A percentile compares a stretch with the other conserved stretches of the same genome.
Conservation (phyloP, 2,113 vertebrate species). For the Melanocharis versteri region DNA sequence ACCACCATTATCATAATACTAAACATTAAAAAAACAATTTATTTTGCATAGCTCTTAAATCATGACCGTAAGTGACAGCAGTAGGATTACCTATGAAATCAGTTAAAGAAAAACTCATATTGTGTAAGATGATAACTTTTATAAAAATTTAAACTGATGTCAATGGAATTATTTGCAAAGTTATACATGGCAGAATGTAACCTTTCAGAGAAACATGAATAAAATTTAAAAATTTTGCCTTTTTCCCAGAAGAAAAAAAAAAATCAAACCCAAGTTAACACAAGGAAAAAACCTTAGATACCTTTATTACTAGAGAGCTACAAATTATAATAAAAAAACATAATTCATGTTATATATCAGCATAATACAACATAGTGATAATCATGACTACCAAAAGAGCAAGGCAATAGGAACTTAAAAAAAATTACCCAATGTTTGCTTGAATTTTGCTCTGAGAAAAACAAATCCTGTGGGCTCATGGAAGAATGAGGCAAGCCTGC, state of each 20-base stretch:
- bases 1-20: not conserved
- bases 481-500: not conserved
- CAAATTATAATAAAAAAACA: not conserved
- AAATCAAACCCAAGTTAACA: not conserved
- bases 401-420: not conserved
- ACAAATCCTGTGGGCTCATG: not conserved
- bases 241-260: not conserved
- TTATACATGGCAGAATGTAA: not conserved
- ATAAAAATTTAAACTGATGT: not conserved
- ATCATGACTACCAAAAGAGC: not conserved
- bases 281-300: fast-evolving
- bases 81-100: not conserved
- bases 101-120: not conserved
- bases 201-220: not conserved
- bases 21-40: not conserved
- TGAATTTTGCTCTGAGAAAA: not conserved
- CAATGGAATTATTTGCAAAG: not conserved
- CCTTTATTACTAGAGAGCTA: not conserved
- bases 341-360: not conserved
- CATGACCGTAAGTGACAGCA: not conserved
- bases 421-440: not conserved
- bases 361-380: not conserved
- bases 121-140: not conserved
- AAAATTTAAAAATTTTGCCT: fast-evolving
- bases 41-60: not conserved